Base-by-base conservation (phyloP, 1,140 invertebrate species). In the Nasonia vitripennis region DNA sequence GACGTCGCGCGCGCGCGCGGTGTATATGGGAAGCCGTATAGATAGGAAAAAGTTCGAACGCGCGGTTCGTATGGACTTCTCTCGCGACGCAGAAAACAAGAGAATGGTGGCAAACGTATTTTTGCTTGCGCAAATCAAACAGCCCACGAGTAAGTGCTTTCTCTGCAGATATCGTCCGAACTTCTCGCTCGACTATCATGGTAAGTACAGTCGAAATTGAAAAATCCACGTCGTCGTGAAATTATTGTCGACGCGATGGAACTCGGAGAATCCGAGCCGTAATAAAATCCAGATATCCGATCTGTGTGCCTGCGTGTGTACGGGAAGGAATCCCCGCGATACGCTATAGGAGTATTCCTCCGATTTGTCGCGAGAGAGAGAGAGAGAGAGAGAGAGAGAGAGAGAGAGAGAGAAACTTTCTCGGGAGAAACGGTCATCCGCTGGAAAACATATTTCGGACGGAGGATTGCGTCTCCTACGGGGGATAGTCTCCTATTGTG, bases 201-300 rank as follows among this genome's bases (percentile, higher is more conserved):
- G 5, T 37, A 37, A 37, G 34, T 37, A 45, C 1, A 45, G 41
- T 62, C 0, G 20, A 20, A 62, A 62, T n/a, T 62, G 55, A 62
- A 62, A 62, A n/a, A 17, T 62, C 55, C 55, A 10, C 6, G 41
- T 45, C 41, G 5, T n/a, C 1, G 20, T 62, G 17, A 62, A 62
- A 62, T 62, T n/a, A 62, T 20, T 6, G 14, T 17, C 14, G 55
- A n/a, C 6, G 17, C 20, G 55, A 62, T 62, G 55, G 20, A n/a
- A 62, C 17, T 34, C 10, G 68, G 68, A 34, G 5, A 34, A 27
- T 71, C 23, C 68, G 68, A 27, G 11, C 17, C n/a, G 23, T n/a
- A 62, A 71, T 71, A 71, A 71, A 71, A 71, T 71, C 11, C 68
- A 31, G 68, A 71, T 71, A 71, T 71, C 55, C 27, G 23, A 71